phyloP scores from a whole-genome alignment of 1,140 invertebrate genomes.

The Formica exsecta region DNA sequence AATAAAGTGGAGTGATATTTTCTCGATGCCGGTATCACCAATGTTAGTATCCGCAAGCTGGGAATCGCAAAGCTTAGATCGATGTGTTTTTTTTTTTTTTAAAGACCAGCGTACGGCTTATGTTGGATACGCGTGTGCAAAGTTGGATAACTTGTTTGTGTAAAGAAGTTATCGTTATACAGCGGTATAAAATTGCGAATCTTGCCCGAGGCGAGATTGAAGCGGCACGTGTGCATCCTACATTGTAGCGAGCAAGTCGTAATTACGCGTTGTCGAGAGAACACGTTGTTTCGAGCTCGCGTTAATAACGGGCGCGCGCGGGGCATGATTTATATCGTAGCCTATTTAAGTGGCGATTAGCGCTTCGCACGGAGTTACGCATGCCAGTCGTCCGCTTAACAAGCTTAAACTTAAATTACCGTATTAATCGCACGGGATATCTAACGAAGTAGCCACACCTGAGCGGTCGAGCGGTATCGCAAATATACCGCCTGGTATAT shows the following conservation, averaged over 20 bases:
- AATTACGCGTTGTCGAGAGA: slow-evolving; percentile 67
- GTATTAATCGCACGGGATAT: slow-evolving; percentile 18
- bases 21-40: background rate
- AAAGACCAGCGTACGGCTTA: background rate
- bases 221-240: slow-evolving; percentile 27
- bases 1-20: background rate
- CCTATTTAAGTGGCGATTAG: slow-evolving; percentile 67
- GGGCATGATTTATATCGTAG: slow-evolving; percentile 66
- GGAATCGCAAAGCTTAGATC: background rate
- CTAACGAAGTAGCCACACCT: slow-evolving; percentile 36
- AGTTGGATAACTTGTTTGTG: background rate
- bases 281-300: slow-evolving; percentile 28
- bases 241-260: slow-evolving; percentile 48
- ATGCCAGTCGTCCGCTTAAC: slow-evolving; percentile 56
- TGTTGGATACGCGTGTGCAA: background rate
- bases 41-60: background rate
- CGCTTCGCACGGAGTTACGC: slow-evolving; percentile 41
- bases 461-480: slow-evolving; percentile 58
- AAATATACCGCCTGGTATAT: slow-evolving; percentile 61
- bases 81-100: background rate
- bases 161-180: background rate
- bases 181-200: slow-evolving; percentile 26
- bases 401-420: slow-evolving; percentile 52
- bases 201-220: slow-evolving; percentile 49
- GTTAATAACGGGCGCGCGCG: slow-evolving; percentile 51